Evolutionary conservation across 2,888 invertebrate species (phyloP).

Genomic region (Spilosoma lubricipeda): DNA sequence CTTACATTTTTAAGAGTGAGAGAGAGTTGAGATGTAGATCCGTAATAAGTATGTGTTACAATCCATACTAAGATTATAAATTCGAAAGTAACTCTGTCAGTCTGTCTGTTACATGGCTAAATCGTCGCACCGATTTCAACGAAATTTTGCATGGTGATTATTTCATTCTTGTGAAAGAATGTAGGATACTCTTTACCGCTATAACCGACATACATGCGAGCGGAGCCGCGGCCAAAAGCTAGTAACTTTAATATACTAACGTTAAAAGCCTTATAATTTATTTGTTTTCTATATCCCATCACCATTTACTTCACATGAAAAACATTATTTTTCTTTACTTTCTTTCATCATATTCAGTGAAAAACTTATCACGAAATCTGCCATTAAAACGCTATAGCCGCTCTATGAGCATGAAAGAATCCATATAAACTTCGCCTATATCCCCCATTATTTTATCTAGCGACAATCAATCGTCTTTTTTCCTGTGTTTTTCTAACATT

Average conservation of each 20-base stretch:
- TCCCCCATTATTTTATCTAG: conserved; percentile 71
- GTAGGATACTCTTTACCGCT: too few species aligned
- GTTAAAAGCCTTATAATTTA: conserved; percentile 9
- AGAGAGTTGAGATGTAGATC: too few species aligned
- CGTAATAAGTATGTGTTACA: background rate
- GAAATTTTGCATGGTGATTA: too few species aligned
- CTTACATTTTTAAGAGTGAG: too few species aligned
- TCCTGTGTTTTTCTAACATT: conserved; percentile 83
- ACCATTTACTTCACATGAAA: conserved; percentile 25
- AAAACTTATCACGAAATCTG: conserved; percentile 37
- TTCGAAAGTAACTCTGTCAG: too few species aligned
- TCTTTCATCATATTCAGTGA: conserved; percentile 40
- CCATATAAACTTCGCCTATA: conserved; percentile 67
- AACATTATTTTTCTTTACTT: conserved; percentile 33
- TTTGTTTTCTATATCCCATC: conserved; percentile 18
- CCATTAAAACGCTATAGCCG: conserved; percentile 37
- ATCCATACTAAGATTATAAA: too few species aligned
- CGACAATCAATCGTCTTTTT: conserved; percentile 76
- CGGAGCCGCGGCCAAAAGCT: too few species aligned
- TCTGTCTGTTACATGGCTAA: too few species aligned
- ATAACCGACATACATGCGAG: too few species aligned
- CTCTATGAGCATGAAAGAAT: conserved; percentile 51
- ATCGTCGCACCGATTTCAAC: too few species aligned
- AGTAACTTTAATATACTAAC: background rate
- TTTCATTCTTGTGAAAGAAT: too few species aligned